phyloP scores from a whole-genome alignment of 1,140 invertebrate species.

The Kradibia gibbosae region DNA sequence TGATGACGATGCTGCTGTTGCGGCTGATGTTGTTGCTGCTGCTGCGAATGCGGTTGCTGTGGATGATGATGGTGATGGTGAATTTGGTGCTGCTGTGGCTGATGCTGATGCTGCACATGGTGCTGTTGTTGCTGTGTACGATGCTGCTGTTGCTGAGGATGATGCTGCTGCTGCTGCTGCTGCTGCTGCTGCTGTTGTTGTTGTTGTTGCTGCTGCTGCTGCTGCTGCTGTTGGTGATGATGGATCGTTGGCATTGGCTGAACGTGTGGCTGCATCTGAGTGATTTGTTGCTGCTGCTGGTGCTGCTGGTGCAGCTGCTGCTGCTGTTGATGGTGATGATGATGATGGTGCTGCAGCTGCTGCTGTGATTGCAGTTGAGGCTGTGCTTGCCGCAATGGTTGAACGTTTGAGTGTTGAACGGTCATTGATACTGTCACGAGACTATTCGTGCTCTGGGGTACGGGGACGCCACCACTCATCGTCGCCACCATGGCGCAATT shows the following conservation, averaged over 20 bases:
- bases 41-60: slow-evolving; percentile 49
- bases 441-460: slow-evolving; percentile 53
- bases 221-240: background rate
- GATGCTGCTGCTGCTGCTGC: slow-evolving; percentile 50
- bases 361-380: slow-evolving; percentile 50
- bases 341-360: slow-evolving; percentile 52
- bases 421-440: slow-evolving; percentile 53
- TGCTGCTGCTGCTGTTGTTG: slow-evolving; percentile 24
- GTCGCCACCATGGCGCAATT: slow-evolving; percentile 58
- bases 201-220: slow-evolving; percentile 6
- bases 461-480: slow-evolving; percentile 54
- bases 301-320: background rate
- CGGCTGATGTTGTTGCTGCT: slow-evolving; percentile 38
- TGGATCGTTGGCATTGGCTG: background rate
- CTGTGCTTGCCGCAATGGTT: slow-evolving; percentile 34
- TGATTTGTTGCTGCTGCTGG: background rate
- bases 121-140: too few relatives aligned
- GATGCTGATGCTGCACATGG: slow-evolving; percentile 50
- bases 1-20: slow-evolving; percentile 43
- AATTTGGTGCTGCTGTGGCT: slow-evolving; percentile 41
- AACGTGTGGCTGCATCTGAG: background rate
- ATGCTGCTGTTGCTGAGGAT: slow-evolving; percentile 52
- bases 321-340: slow-evolving; percentile 51
- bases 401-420: slow-evolving; percentile 51
- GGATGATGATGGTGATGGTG: slow-evolving; percentile 52